Conservation (phyloP, 2,888 invertebrate genomes). For the Chymomyza amoena region DNA sequence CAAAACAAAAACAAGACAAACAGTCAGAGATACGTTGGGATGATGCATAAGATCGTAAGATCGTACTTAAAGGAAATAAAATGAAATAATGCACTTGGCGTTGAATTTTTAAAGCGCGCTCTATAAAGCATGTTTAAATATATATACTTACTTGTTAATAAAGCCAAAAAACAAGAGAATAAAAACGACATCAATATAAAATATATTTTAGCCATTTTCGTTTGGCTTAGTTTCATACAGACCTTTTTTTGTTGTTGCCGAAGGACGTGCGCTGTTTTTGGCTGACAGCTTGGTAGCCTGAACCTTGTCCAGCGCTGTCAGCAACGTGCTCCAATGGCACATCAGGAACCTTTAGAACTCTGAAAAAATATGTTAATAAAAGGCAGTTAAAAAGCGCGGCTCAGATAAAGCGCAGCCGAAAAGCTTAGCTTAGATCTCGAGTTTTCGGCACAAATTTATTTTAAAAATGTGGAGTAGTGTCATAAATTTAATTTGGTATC, state of each 20-base stretch:
- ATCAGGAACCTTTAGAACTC: not conserved
- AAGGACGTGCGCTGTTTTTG: not conserved
- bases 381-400: not conserved
- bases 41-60: not conserved
- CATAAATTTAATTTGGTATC: too few relatives aligned
- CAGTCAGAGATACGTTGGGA: not conserved
- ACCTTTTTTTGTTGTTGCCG: not conserved
- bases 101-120: not conserved
- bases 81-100: not conserved
- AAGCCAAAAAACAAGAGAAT: not conserved
- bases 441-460: too few relatives aligned
- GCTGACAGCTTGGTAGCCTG: not conserved
- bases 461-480: too few relatives aligned
- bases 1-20: not conserved
- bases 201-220: not conserved
- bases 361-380: not conserved
- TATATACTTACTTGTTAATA: not conserved
- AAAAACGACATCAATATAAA: not conserved
- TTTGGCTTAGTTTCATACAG: not conserved
- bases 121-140: not conserved
- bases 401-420: too few relatives aligned
- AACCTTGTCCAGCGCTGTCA: not conserved
- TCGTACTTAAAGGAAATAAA: not conserved
- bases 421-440: too few relatives aligned
- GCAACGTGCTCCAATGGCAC: too few relatives aligned